Evolutionary conservation across 2,888 invertebrate genomes (phyloP).

Genomic region (Brachypalpus laphriformis): DNA sequence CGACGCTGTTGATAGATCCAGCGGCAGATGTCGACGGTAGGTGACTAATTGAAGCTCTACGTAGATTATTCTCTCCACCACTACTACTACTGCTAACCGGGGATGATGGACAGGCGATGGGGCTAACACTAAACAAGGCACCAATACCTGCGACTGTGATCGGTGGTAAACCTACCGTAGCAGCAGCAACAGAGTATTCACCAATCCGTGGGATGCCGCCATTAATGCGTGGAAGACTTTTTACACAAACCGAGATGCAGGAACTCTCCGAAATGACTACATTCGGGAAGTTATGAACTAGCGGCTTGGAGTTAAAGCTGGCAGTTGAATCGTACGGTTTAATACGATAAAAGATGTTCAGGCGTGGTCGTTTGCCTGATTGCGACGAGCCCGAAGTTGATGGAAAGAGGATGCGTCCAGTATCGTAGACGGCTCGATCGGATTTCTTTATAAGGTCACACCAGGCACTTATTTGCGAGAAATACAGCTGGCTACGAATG

Average conservation of each 20-base stretch:
- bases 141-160: slow-evolving; percentile 62
- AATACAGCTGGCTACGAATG: slow-evolving; percentile 96
- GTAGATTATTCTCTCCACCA: slow-evolving; percentile 23
- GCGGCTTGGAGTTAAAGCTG: slow-evolving; percentile 82
- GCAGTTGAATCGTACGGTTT: slow-evolving; percentile 80
- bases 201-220: slow-evolving; percentile 86
- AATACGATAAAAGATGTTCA: slow-evolving; percentile 82
- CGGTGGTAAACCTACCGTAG: slow-evolving; percentile 32
- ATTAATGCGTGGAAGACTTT: slow-evolving; percentile 90
- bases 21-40: slow-evolving; percentile 61
- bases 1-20: slow-evolving; percentile 53
- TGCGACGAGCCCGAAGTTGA: slow-evolving; percentile 80
- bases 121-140: slow-evolving; percentile 66
- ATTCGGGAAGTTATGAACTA: slow-evolving; percentile 82
- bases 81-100: slow-evolving; percentile 27
- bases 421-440: slow-evolving; percentile 81
- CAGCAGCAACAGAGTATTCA: slow-evolving; percentile 39
- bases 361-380: slow-evolving; percentile 78
- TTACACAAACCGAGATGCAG: slow-evolving; percentile 84
- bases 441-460: slow-evolving; percentile 82
- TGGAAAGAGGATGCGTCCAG: slow-evolving; percentile 81
- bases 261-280: slow-evolving; percentile 81
- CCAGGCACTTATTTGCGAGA: slow-evolving; percentile 98
- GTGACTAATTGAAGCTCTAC: slow-evolving; percentile 60
- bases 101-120: slow-evolving; percentile 22